Percentiles rank a stretch among this genome's conserved stretches.
These are phyloP conservation scores for Pogona vitticeps DNA, from an alignment of 2,113 vertebrate genomes.

Conservation along the genomic window DNA sequence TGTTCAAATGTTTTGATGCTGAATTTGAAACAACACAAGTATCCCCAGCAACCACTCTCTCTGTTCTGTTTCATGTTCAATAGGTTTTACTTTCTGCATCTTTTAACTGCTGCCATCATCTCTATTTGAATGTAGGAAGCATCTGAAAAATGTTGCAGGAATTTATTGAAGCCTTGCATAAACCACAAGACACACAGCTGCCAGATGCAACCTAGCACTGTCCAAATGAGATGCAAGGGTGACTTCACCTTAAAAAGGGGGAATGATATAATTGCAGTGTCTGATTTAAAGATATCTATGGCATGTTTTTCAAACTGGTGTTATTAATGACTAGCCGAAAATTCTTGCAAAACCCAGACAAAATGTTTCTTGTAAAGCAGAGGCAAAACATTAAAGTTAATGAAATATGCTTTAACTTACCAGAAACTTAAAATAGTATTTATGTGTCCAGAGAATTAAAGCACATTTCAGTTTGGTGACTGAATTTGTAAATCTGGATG, in stretches of 20 bases:
- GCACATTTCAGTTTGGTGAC: neutral
- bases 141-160: neutral
- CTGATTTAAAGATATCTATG: conserved; percentile 17
- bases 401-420: neutral
- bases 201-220: neutral
- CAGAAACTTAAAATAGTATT: neutral
- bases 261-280: neutral
- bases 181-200: conserved; percentile 11
- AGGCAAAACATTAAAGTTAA: neutral
- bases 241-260: neutral
- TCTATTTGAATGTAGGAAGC: neutral
- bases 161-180: neutral
- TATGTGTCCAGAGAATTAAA: too few species aligned
- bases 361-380: rapidly evolving
- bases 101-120: neutral
- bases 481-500: conserved; percentile 10
- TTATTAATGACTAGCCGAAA: neutral
- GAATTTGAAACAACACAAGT: neutral
- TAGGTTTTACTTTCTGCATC: neutral
- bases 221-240: neutral
- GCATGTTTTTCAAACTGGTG: neutral
- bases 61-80: neutral
- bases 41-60: neutral
- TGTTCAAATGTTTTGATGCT: neutral
- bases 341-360: conserved; percentile 10